Percentiles rank a stretch among this genome's conserved stretches.
These are phyloP conservation scores for Sesamia inferens DNA, from an alignment of 2,888 invertebrate genomes.

Conservation along the genomic window DNA sequence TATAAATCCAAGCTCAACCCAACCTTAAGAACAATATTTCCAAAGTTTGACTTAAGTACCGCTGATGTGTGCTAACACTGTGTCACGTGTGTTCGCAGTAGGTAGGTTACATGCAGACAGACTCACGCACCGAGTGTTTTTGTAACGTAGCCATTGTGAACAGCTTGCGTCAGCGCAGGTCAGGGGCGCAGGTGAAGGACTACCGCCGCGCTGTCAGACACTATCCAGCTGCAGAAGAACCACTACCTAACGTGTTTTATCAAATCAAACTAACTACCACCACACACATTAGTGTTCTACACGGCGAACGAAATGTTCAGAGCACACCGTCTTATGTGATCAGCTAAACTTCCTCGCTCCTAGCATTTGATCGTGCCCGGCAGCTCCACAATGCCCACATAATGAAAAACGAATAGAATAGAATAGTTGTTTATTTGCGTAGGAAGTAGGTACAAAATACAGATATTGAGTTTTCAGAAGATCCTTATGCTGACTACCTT, in stretches of 20 bases:
- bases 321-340: too few relatives aligned
- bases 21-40: neutral
- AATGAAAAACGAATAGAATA: too few relatives aligned
- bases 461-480: too few relatives aligned
- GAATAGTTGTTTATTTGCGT: too few relatives aligned
- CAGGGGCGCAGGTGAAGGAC: constrained; percentile 34
- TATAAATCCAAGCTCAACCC: neutral
- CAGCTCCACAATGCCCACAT: neutral
- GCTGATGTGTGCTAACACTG: neutral
- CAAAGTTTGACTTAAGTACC: neutral
- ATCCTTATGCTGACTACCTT: too few relatives aligned
- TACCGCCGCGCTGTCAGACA: neutral
- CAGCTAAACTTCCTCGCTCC: neutral
- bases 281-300: neutral
- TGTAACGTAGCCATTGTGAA: constrained; percentile 2
- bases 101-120: neutral
- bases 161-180: constrained; percentile 44
- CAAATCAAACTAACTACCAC: neutral
- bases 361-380: neutral
- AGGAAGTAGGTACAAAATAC: too few relatives aligned
- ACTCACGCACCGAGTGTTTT: neutral
- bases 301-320: neutral
- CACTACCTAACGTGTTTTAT: neutral
- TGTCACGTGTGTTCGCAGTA: neutral
- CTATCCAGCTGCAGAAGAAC: constrained; percentile 27